Evolutionary conservation across 1,140 invertebrate species (phyloP).

Genomic region (Mesaphorura yosii): DNA sequence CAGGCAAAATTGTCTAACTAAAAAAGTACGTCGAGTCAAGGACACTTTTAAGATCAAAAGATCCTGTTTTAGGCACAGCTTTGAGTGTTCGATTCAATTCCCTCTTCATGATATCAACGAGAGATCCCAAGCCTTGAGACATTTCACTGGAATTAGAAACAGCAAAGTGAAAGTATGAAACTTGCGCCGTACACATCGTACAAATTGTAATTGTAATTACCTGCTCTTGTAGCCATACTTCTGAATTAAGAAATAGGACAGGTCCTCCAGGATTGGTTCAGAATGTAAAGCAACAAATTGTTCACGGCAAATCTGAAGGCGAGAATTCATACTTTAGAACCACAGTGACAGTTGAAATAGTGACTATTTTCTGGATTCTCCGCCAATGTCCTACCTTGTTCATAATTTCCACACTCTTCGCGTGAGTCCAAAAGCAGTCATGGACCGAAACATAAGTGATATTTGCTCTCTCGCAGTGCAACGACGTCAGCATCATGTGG

Average conservation of each 20-base stretch:
- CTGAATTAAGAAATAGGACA: conserved; percentile 61
- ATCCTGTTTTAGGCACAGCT: conserved; percentile 55
- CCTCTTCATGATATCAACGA: conserved; percentile 43
- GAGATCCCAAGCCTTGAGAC: conserved; percentile 39
- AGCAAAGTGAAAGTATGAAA: conserved; percentile 18
- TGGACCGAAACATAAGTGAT: conserved; percentile 94
- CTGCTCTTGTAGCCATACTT: conserved; percentile 49
- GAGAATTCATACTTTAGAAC: conserved; percentile 5
- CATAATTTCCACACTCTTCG: conserved; percentile 73
- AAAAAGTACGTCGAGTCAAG: conserved; percentile 71
- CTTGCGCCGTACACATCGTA: not conserved
- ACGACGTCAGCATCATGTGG: conserved; percentile 98
- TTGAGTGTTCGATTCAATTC: conserved; percentile 50
- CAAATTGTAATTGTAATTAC: conserved; percentile 37
- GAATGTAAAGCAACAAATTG: conserved; percentile 92
- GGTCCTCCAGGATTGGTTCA: conserved; percentile 78
- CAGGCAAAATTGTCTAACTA: conserved; percentile 38
- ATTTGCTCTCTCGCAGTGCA: conserved; percentile 65
- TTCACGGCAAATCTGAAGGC: conserved; percentile 73
- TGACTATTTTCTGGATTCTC: conserved; percentile 1
- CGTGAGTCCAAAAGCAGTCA: conserved; percentile 99
- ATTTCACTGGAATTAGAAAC: conserved; percentile 42
- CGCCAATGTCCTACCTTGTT: conserved; percentile 56
- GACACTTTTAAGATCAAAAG: conserved; percentile 61
- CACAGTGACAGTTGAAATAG: not conserved